A percentile compares a stretch with the other conserved stretches of the same genome.
Evolutionary conservation across 2,888 invertebrate species (phyloP).

Genomic region (Molorchus minor): DNA sequence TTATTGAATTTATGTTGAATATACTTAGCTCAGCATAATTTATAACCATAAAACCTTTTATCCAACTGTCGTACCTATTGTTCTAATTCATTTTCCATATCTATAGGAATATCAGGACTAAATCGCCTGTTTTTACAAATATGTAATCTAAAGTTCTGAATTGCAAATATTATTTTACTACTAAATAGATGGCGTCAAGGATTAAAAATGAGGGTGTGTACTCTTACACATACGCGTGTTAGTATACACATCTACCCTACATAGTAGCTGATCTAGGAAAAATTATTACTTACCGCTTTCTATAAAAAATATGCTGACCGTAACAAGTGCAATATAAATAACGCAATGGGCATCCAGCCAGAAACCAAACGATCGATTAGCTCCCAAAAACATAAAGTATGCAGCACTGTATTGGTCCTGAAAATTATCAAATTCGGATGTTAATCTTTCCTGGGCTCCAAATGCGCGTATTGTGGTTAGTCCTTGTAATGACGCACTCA

Average conservation of each 20-base stretch:
- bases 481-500: slow-evolving; percentile 79
- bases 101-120: background rate
- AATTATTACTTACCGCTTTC: background rate
- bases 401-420: slow-evolving; percentile 75
- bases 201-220: background rate
- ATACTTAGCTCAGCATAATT: too few relatives aligned
- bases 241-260: background rate
- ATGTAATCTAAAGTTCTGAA: background rate
- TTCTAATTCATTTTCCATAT: too few relatives aligned
- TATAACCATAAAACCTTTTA: too few relatives aligned
- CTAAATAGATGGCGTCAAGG: background rate
- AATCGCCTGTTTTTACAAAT: background rate
- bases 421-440: slow-evolving; percentile 68
- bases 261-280: background rate
- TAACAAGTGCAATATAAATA: slow-evolving; percentile 70
- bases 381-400: slow-evolving; percentile 71
- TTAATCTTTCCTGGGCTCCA: slow-evolving; percentile 69
- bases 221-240: background rate
- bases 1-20: too few relatives aligned
- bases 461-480: slow-evolving; percentile 79
- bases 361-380: slow-evolving; percentile 74
- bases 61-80: too few relatives aligned
- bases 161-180: background rate
- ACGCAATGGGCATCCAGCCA: slow-evolving; percentile 73
- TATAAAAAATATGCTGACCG: slow-evolving; percentile 69